Base-by-base conservation (phyloP, 2,113 vertebrate species). In the Lipotes vexillifer region DNA sequence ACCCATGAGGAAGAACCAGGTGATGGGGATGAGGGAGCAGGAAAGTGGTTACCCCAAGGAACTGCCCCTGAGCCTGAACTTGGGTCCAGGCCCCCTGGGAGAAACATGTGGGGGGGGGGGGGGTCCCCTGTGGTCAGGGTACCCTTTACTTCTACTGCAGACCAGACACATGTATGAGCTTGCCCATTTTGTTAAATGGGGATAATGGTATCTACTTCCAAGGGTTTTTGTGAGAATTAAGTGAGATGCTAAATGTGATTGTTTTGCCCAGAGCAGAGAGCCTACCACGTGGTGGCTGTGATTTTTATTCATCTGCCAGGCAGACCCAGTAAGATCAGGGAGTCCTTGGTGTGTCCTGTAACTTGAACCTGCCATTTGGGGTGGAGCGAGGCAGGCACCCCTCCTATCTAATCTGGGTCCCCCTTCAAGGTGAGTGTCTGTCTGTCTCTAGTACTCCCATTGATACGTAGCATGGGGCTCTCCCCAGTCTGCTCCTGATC, bases 391-490 rank as follows among this genome's bases (percentile, higher is more conserved):
- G 52, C 57, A 49, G 36, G 17, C 4, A n/a, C 27, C 14, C 14
- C 23, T 4, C 29, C 61, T 6, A 8, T 13, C 71, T 65, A 17
- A 52, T 20, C 41, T 49, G 20, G 55, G 31, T 27, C 36, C 41
- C 7, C 31, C 15, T 5, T 61, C 12, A 6, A 5, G 27, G 20
- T 18, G 1, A 21, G 57, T 8, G 29, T 77, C 31, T 8, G 29
- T 77, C 31, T 74, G 27, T 68, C 13, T 25, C n/a, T n/a, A 33
- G 21, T 20, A 3, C 69, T 23, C 66, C 68, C 57, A 8, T 3
- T 4, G 41, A 44, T 36, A 29, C 0, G 12, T 10, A 18, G 9
- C 20, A 0, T 27, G 21, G 49, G 14, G 27, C 0, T 27, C 23
- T 91, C 3, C 8, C 20, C 25, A 0, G 27, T 27, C 38, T 20